Percentiles rank a stretch among this genome's conserved stretches.
These are phyloP conservation scores for Brachyalestes nurse DNA, from an alignment of 2,797 vertebrate genomes.

Conservation along the genomic window DNA sequence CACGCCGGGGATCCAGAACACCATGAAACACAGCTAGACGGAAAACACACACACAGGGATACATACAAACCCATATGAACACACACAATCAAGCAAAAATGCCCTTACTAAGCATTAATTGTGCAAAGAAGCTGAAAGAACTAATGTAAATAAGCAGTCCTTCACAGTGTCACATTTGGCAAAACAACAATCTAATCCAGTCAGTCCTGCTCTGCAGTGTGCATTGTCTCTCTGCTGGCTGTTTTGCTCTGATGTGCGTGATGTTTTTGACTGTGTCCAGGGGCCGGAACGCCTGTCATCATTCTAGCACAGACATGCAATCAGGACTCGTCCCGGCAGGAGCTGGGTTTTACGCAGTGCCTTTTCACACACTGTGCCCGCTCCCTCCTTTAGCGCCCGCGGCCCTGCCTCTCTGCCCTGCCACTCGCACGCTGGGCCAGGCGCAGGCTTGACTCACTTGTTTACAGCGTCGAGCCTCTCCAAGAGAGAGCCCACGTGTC, in stretches of 20 bases:
- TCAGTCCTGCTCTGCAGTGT: conserved; percentile 8
- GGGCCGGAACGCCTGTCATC: conserved; percentile 8
- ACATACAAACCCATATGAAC: conserved; percentile 14
- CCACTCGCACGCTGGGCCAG: conserved; percentile 10
- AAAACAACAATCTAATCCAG: conserved; percentile 13
- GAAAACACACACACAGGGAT: background rate
- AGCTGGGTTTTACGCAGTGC: background rate
- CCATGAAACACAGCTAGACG: conserved; percentile 91
- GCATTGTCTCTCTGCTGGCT: background rate
- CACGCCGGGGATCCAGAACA: conserved; percentile 94
- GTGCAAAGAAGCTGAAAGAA: background rate
- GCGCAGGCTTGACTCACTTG: conserved; percentile 53
- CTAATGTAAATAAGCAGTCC: background rate
- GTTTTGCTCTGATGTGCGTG: conserved; percentile 5
- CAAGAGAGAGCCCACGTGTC: background rate
- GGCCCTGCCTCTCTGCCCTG: conserved; percentile 47
- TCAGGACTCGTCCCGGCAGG: conserved; percentile 61
- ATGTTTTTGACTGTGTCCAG: background rate
- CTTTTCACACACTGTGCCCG: conserved; percentile 1
- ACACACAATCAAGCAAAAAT: background rate
- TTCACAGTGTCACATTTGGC: conserved; percentile 6
- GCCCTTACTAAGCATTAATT: background rate
- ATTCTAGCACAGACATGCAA: conserved; percentile 28
- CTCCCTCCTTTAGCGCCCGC: background rate
- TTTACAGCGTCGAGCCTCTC: conserved; percentile 58